Percentiles rank a stretch among this genome's conserved stretches.
Evolutionary conservation across 2,888 invertebrate species (phyloP).

Genomic region (Orchestes rusci): DNA sequence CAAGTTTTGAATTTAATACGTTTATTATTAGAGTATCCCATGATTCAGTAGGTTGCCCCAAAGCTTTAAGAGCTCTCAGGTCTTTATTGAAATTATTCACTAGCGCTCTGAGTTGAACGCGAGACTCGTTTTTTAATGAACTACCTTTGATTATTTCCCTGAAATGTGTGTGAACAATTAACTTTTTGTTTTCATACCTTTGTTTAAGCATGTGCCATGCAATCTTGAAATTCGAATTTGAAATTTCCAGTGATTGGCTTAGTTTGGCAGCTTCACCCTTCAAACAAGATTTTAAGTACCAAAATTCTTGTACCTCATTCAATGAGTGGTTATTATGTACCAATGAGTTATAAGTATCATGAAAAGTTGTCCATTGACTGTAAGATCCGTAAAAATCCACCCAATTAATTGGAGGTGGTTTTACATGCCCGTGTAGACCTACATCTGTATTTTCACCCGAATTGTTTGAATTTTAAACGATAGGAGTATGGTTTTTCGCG

Average conservation of each 20-base stretch:
- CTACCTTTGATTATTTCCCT: constrained; percentile 13
- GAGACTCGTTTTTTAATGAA: constrained; percentile 5
- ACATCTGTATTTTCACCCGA: background rate
- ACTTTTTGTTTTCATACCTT: constrained; percentile 17
- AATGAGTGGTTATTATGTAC: background rate
- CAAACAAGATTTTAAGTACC: constrained; percentile 20
- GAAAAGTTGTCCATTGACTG: background rate
- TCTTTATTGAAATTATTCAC: constrained; percentile 15
- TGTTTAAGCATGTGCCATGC: too few species aligned
- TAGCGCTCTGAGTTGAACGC: constrained; percentile 12
- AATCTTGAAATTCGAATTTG: constrained; percentile 18
- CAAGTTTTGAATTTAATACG: constrained; percentile 7
- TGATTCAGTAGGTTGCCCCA: constrained; percentile 8
- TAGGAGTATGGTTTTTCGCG: too few species aligned
- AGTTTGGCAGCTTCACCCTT: constrained; percentile 18
- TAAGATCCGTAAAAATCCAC: background rate
- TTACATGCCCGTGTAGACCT: background rate
- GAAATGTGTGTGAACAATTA: constrained; percentile 11
- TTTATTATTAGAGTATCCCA: constrained; percentile 21
- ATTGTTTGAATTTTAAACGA: too few species aligned
- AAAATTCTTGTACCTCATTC: constrained; percentile 16
- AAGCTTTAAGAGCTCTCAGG: constrained; percentile 15
- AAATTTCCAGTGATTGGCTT: constrained; percentile 14
- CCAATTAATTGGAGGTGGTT: background rate
- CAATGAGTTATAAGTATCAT: constrained; percentile 4